phyloP scores from a whole-genome alignment of 2,797 vertebrate species.

The Neomorphus geoffroyi region DNA sequence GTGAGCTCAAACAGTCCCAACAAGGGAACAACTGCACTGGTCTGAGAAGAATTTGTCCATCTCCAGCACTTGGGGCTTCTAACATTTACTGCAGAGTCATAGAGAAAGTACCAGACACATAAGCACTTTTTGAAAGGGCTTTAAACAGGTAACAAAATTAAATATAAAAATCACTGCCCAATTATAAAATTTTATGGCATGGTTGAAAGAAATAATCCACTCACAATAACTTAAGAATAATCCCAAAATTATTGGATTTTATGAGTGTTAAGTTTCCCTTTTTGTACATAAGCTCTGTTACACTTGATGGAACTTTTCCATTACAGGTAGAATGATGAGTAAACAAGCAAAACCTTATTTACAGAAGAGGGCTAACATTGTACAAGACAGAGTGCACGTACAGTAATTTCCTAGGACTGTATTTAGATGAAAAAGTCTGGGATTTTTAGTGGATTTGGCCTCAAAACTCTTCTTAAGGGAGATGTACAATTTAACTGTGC shows the following conservation, averaged over 20 bases:
- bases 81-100: not conserved
- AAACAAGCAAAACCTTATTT: not conserved
- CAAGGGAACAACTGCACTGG: not conserved
- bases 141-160: not conserved
- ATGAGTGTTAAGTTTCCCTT: not conserved
- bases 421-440: slow-evolving; percentile 23
- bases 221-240: not conserved
- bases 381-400: not conserved
- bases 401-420: not conserved
- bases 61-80: not conserved
- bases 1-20: not conserved
- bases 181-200: not conserved
- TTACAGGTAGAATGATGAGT: not conserved
- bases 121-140: not conserved
- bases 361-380: not conserved
- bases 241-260: not conserved
- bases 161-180: not conserved
- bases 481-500: not conserved
- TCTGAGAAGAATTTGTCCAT: not conserved
- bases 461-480: slow-evolving; percentile 1
- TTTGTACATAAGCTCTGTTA: not conserved
- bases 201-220: not conserved
- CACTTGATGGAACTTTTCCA: not conserved
- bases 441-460: slow-evolving; percentile 33
- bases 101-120: not conserved